Conservation (phyloP, 2,888 invertebrate species). For the Heteropelma amictum region DNA sequence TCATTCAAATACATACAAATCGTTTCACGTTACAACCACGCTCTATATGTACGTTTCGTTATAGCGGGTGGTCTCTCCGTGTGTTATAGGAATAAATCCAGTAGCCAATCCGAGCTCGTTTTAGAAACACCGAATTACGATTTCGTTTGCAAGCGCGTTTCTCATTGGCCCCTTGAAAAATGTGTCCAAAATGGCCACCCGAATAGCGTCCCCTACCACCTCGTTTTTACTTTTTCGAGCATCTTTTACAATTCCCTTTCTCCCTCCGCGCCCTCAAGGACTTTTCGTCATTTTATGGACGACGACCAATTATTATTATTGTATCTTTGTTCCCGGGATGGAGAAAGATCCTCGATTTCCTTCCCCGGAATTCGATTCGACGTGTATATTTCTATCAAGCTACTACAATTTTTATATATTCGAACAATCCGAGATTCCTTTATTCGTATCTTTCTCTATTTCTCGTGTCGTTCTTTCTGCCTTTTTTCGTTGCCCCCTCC, state of each 20-base stretch:
- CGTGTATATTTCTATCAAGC: not conserved
- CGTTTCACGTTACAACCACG: conserved; percentile 60
- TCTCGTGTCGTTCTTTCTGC: not conserved
- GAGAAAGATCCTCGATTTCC: conserved; percentile 13
- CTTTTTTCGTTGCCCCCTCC: not conserved
- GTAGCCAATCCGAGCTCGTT: conserved; percentile 57
- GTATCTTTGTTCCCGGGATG: conserved; percentile 46
- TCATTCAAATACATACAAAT: conserved; percentile 64
- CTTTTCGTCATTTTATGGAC: conserved; percentile 23
- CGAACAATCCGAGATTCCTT: too few relatives aligned
- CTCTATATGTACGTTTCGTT: conserved; percentile 65
- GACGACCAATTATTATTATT: conserved; percentile 46
- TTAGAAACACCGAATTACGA: conserved; percentile 39
- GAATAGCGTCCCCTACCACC: conserved; percentile 56
- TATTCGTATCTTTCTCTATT: too few relatives aligned
- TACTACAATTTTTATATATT: conserved; percentile 10
- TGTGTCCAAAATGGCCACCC: conserved; percentile 43
- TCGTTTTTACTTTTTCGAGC: conserved; percentile 37
- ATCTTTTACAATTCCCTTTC: conserved; percentile 34
- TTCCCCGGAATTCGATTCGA: not conserved
- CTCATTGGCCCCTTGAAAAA: conserved; percentile 60
- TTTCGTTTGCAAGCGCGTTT: conserved; percentile 34
- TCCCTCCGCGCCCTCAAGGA: conserved; percentile 17
- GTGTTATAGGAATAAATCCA: conserved; percentile 56
- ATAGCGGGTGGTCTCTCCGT: conserved; percentile 68